phyloP scores from a whole-genome alignment of 2,797 vertebrate species.

The Psittacula derbiana region DNA sequence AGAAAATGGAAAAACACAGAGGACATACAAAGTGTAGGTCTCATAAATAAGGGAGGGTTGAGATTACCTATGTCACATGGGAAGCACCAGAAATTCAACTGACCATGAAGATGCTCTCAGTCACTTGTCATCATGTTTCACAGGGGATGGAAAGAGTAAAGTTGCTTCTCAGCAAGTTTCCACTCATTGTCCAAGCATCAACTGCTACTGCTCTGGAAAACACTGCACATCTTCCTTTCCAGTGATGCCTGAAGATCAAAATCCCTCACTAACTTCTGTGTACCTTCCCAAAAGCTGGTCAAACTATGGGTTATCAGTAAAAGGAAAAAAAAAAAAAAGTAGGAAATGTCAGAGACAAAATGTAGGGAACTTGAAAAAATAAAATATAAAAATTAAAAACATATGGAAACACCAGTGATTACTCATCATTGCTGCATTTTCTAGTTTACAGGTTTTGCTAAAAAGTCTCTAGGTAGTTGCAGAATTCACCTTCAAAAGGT shows the following conservation, averaged over 20 bases:
- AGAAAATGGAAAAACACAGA: neutral
- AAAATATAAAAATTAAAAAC: neutral
- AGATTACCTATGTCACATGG: neutral
- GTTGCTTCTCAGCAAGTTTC: neutral
- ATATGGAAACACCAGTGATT: neutral
- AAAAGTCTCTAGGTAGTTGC: neutral
- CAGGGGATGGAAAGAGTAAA: neutral
- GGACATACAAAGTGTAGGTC: neutral
- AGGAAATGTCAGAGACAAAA: neutral
- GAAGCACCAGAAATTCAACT: neutral
- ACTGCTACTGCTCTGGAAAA: neutral
- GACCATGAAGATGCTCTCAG: neutral
- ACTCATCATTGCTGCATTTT: neutral
- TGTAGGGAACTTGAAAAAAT: neutral
- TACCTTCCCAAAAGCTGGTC: neutral
- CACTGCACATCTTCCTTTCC: neutral
- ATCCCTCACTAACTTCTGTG: neutral
- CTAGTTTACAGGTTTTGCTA: neutral
- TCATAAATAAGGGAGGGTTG: neutral
- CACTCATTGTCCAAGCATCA: neutral
- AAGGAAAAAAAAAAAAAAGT: accelerated
- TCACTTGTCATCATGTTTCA: neutral
- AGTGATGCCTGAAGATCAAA: neutral
- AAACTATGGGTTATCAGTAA: neutral
- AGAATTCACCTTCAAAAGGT: neutral